Evolutionary conservation across 2,797 vertebrate genomes (phyloP).

Genomic region (Pangasius djambal): DNA sequence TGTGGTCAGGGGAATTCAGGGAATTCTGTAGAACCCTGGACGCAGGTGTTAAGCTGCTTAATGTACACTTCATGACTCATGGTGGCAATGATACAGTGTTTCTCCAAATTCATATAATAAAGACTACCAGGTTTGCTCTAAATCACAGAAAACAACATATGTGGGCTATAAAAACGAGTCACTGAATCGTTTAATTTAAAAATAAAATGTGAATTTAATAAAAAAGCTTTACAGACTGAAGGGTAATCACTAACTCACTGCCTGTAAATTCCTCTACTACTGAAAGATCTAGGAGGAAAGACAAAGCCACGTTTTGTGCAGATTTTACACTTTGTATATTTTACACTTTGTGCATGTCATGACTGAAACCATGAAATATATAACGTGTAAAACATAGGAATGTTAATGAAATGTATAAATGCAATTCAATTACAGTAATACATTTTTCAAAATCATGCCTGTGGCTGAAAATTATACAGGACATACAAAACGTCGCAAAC

Average conservation of each 20-base stretch:
- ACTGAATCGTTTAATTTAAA: neutral
- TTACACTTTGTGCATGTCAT: neutral
- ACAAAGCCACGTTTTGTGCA: neutral
- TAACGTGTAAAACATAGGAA: neutral
- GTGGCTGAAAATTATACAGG: too few species aligned
- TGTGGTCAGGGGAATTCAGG: constrained; percentile 12
- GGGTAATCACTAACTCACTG: neutral
- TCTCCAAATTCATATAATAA: neutral
- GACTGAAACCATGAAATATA: neutral
- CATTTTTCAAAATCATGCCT: too few species aligned
- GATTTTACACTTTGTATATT: neutral
- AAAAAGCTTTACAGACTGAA: neutral
- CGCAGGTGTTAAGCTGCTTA: constrained; percentile 9
- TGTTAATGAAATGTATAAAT: neutral
- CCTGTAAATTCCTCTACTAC: neutral
- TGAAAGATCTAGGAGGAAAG: neutral
- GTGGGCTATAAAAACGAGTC: neutral
- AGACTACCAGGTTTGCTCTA: neutral
- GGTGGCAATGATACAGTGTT: neutral
- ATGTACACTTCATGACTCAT: neutral
- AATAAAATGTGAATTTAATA: neutral
- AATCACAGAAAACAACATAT: neutral
- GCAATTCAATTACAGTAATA: too few species aligned
- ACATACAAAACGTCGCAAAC: too few species aligned
- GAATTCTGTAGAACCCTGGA: constrained; percentile 4